phyloP scores from a whole-genome alignment of 2,888 invertebrate genomes.

The Poecilobothrus nobilitatus region DNA sequence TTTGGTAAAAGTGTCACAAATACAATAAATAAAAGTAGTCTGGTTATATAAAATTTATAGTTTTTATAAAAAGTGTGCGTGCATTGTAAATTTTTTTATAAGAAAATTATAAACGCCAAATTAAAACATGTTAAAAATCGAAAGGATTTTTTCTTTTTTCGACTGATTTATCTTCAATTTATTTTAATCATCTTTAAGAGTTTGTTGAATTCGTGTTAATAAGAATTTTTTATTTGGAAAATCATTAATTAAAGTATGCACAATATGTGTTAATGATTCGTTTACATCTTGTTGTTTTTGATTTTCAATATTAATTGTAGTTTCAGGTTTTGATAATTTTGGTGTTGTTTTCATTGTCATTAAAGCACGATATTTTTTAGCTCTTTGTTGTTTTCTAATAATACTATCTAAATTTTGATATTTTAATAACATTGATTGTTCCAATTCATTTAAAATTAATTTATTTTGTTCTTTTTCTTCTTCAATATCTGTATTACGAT shows the following conservation, averaged over 20 bases:
- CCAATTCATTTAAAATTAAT: conserved; percentile 38
- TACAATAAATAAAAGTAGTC: no score
- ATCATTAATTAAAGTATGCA: conserved; percentile 51
- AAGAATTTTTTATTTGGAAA: conserved; percentile 52
- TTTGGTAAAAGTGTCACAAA: no score
- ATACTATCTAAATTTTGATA: conserved; percentile 49
- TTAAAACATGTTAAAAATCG: no score
- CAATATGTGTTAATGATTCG: conserved; percentile 49
- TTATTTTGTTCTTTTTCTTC: conserved; percentile 30
- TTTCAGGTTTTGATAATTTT: conserved; percentile 39
- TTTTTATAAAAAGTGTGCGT: no score
- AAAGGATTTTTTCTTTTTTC: no score
- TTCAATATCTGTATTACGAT: conserved; percentile 31
- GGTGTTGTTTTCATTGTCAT: conserved; percentile 38
- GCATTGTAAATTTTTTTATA: no score
- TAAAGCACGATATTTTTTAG: conserved; percentile 51
- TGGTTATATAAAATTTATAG: no score
- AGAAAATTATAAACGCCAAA: no score
- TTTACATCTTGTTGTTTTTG: conserved; percentile 52
- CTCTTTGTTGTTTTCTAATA: conserved; percentile 61
- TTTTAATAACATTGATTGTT: conserved; percentile 39
- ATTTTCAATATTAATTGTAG: conserved; percentile 48
- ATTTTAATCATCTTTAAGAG: conserved; percentile 35
- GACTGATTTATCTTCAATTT: no score
- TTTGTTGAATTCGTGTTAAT: conserved; percentile 46